Conservation (phyloP, 2,797 vertebrate species). For the Falco columbarius region DNA sequence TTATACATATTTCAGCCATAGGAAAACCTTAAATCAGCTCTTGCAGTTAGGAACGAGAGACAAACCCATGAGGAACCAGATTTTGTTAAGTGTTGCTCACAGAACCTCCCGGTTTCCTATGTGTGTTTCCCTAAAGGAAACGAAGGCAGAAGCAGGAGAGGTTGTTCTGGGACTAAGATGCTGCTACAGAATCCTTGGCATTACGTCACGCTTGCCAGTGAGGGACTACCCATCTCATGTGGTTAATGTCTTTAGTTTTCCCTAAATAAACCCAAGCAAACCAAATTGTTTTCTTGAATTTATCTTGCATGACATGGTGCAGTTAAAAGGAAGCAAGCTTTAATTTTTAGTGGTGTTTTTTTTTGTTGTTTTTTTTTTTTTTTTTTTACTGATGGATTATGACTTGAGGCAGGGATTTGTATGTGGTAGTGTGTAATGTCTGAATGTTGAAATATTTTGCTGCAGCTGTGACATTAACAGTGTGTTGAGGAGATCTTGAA, state of each 20-base stretch:
- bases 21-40: not conserved
- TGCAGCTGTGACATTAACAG: not conserved
- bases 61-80: not conserved
- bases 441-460: not conserved
- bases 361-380: not conserved
- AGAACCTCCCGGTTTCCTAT: not conserved
- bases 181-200: not conserved
- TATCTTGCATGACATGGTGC: not conserved
- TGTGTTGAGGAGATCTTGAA: not conserved
- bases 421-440: not conserved
- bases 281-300: not conserved
- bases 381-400: not conserved
- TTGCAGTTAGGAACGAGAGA: not conserved
- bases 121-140: not conserved
- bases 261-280: not conserved
- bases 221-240: not conserved
- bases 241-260: not conserved
- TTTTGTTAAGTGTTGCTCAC: not conserved
- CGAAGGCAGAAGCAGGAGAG: not conserved
- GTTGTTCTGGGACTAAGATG: not conserved
- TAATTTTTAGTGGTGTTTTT: not conserved
- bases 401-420: not conserved
- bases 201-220: accelerated
- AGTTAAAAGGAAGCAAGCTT: not conserved
- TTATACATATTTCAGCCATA: not conserved